Conservation (phyloP, 2,797 vertebrate genomes). For the Thunnus albacares region DNA sequence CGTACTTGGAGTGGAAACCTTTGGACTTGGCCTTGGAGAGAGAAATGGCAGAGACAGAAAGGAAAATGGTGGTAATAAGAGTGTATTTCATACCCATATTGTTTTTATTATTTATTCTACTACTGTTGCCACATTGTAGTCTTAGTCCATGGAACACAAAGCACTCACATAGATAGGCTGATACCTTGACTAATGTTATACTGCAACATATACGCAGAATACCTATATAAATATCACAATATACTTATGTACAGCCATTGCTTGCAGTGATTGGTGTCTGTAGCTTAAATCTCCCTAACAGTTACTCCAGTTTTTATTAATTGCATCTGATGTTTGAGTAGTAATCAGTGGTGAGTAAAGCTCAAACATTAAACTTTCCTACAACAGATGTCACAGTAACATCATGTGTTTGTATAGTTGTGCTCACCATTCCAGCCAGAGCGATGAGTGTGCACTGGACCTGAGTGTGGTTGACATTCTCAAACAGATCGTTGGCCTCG, state of each 20-base stretch:
- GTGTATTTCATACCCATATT: constrained; percentile 22
- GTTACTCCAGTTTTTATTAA: background rate
- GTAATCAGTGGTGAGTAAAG: background rate
- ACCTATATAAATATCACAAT: background rate
- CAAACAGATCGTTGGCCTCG: constrained; percentile 97
- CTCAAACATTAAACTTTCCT: background rate
- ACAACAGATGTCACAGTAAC: constrained; percentile 3
- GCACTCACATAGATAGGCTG: background rate
- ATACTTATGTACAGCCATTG: background rate
- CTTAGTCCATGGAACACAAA: background rate
- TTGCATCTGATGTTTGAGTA: background rate
- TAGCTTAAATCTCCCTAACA: background rate
- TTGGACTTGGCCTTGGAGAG: constrained; percentile 92
- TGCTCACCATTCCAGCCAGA: constrained; percentile 93
- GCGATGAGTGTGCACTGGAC: constrained; percentile 94
- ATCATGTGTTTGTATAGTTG: background rate
- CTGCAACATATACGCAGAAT: background rate
- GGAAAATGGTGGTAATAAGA: constrained; percentile 29
- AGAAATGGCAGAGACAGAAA: constrained; percentile 11
- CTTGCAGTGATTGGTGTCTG: background rate
- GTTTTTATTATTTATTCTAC: constrained; percentile 32
- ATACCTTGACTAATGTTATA: background rate
- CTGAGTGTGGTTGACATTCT: constrained; percentile 96
- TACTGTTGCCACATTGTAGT: constrained; percentile 13
- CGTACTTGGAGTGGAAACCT: constrained; percentile 89